These are phyloP conservation scores for Neuroscelio doddi DNA, from an alignment of 2,888 invertebrate species.

Conservation along the genomic window DNA sequence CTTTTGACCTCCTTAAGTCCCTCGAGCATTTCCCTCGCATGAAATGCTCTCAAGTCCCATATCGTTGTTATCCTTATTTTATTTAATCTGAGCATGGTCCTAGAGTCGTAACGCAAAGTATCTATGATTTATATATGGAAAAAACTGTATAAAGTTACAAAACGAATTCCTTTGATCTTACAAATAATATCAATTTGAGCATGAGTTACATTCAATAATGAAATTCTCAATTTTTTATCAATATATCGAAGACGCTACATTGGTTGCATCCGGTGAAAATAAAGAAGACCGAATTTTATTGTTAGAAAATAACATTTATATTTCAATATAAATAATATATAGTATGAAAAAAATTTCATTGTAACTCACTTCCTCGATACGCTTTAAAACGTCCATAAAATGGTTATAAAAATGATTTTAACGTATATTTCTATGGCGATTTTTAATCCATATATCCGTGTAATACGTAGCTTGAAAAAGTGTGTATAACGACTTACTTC, in stretches of 20 bases:
- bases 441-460: too few relatives aligned
- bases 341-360: too few relatives aligned
- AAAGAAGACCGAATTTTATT: too few relatives aligned
- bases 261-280: too few relatives aligned
- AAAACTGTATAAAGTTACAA: neutral
- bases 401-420: too few relatives aligned
- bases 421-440: too few relatives aligned
- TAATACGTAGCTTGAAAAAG: too few relatives aligned
- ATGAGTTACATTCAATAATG: neutral
- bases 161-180: neutral
- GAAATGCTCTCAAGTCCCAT: conserved; percentile 12
- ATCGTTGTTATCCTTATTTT: conserved; percentile 8
- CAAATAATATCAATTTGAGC: neutral
- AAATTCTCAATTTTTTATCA: conserved; percentile 2
- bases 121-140: neutral
- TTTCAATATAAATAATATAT: too few relatives aligned
- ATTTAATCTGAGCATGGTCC: conserved; percentile 2
- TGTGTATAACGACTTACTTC: neutral
- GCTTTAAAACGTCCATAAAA: too few relatives aligned
- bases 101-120: neutral
- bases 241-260: neutral
- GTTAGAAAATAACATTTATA: too few relatives aligned
- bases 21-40: conserved; percentile 33
- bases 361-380: too few relatives aligned
- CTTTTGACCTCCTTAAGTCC: conserved; percentile 58